Base-by-base conservation (phyloP, 1,140 invertebrate genomes). In the Nephila pilipes region DNA sequence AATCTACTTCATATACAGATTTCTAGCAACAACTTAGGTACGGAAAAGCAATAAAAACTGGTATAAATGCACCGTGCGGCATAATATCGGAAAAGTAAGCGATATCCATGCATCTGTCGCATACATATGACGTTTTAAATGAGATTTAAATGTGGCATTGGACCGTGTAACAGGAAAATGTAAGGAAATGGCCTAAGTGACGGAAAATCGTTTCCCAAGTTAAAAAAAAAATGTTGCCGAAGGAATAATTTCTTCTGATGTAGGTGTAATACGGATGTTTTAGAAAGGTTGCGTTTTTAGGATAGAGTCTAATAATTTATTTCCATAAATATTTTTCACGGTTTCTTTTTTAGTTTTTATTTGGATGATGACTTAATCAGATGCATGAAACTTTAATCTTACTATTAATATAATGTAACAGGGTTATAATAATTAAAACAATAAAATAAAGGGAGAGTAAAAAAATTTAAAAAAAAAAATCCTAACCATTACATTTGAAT, bases 121-220 rank as follows among this genome's bases (percentile, higher is more conserved):
- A 57, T 58, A 60, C 57, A 58, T 85, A 85, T 85, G 83, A 85
- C 29, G 55, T 85, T 85, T 85, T 85, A 57, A 85, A 85, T 83
- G 80, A 22, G 46, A 83, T 83, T 83, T 83, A 83, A 83, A 83
- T 83, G 54, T 83, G 38, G 22, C 80, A 83, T n/a, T 54, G 25
- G 38, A 54, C 80, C 54, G 54, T 83, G 54, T 83, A 55, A 55
- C 80, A 83, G 38, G 80, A 83, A 83, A 55, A 83, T 83, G 80
- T 55, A 46, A 83, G 36, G n/a, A 25, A 54, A 83, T 55, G 54
- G 54, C 20, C 80, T 54, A 83, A 83, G 54, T 83, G 65, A 75
- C 32, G 65, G 65, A 75, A 75, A 75, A 75, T 75, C 65, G 65
- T 75, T 75, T 75, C 25, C 65, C 29, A 18, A 32, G 25, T 16